Evolutionary conservation across 1,140 invertebrate genomes (phyloP).

Genomic region (Drosophila sturtevanti): DNA sequence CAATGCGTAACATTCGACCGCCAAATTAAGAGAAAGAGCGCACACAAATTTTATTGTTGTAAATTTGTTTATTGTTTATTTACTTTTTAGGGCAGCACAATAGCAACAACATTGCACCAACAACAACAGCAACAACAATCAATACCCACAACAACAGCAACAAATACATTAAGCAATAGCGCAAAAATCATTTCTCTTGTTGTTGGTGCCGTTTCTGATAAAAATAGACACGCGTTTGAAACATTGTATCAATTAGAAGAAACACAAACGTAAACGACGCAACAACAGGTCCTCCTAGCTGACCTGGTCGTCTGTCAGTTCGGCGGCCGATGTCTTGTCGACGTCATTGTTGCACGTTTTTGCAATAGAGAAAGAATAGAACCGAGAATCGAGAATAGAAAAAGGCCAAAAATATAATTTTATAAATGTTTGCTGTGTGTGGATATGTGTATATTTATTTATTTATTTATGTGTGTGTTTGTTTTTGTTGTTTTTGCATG

Average conservation of each 20-base stretch:
- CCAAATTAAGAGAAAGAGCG: slow-evolving; percentile 55
- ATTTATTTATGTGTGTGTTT: slow-evolving; percentile 34
- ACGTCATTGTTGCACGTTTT: slow-evolving; percentile 79
- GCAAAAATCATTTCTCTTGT: slow-evolving; percentile 36
- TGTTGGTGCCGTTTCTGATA: slow-evolving; percentile 18
- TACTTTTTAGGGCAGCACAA: slow-evolving; percentile 72
- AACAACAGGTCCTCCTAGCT: slow-evolving; percentile 48
- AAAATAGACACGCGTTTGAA: slow-evolving; percentile 74
- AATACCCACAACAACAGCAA: slow-evolving; percentile 18
- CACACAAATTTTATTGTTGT: slow-evolving; percentile 31
- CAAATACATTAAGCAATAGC: slow-evolving; percentile 60
- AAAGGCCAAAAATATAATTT: slow-evolving; percentile 13
- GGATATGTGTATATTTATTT: slow-evolving; percentile 29
- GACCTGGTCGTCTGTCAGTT: slow-evolving; percentile 47
- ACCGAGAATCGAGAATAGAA: slow-evolving; percentile 1
- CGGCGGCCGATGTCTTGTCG: slow-evolving; percentile 21
- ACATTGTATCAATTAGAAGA: slow-evolving; percentile 72
- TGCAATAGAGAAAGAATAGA: slow-evolving; percentile 67
- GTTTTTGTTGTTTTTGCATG: slow-evolving; percentile 36
- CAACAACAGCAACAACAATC: slow-evolving; percentile 14
- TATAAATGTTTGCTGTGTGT: neutral
- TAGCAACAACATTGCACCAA: slow-evolving; percentile 33
- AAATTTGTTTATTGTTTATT: slow-evolving; percentile 61
- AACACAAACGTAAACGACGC: slow-evolving; percentile 58
- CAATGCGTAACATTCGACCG: slow-evolving; percentile 75